Evolutionary conservation across 2,797 vertebrate species (phyloP).

Genomic region (Chloroceryle inda): DNA sequence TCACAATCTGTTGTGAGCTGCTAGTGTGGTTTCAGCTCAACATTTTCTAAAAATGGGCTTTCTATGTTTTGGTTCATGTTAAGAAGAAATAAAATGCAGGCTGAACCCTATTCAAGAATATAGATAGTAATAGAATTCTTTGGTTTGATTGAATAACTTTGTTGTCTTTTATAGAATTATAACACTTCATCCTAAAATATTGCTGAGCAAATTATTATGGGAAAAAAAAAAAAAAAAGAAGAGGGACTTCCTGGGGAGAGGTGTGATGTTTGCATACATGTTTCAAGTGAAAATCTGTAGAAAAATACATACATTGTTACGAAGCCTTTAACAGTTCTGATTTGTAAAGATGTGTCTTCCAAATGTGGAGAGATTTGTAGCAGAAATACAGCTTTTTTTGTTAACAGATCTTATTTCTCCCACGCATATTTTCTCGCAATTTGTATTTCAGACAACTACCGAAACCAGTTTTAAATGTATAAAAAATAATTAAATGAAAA

Average conservation of each 20-base stretch:
- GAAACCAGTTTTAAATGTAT: not conserved
- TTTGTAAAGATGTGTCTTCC: not conserved
- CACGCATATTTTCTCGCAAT: not conserved
- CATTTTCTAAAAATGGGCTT: not conserved
- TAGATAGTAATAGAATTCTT: not conserved
- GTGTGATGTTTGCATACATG: not conserved
- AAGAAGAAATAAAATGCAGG: not conserved
- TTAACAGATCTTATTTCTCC: not conserved
- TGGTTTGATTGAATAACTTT: not conserved
- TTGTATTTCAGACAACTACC: not conserved
- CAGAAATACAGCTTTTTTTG: not conserved
- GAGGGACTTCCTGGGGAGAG: not conserved
- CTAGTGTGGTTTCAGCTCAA: not conserved
- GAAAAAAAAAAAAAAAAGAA: not conserved
- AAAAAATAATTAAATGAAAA: not conserved
- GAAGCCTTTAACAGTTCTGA: not conserved
- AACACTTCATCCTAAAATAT: not conserved
- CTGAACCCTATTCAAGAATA: not conserved
- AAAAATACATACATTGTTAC: not conserved
- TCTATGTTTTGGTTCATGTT: not conserved
- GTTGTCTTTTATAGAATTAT: not conserved
- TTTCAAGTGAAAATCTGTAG: not conserved
- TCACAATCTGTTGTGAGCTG: not conserved
- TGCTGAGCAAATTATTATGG: not conserved
- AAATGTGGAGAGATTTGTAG: not conserved